These are phyloP conservation scores for Sphaerophoria taeniata DNA, from an alignment of 2,888 invertebrate genomes.

Conservation along the genomic window DNA sequence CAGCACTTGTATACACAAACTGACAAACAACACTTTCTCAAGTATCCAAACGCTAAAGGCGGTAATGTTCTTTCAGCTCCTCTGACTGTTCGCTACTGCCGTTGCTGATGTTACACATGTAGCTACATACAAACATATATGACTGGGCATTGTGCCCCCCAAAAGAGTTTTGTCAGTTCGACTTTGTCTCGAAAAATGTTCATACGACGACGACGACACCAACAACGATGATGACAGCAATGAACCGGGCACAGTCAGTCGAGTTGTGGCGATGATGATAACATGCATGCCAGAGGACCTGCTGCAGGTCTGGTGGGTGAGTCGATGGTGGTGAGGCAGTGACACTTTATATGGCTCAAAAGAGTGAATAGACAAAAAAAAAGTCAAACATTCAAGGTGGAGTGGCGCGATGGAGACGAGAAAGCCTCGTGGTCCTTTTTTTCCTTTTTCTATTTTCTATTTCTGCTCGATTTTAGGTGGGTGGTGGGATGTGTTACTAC, in stretches of 20 bases:
- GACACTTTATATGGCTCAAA: background rate
- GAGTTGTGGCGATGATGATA: constrained; percentile 50
- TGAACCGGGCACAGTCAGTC: background rate
- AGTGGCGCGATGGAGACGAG: background rate
- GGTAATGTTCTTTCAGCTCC: constrained; percentile 53
- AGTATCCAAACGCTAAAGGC: constrained; percentile 64
- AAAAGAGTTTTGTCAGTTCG: constrained; percentile 72
- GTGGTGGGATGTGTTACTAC: background rate
- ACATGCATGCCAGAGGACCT: constrained; percentile 55
- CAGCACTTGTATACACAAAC: constrained; percentile 49
- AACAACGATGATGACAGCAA: constrained; percentile 1
- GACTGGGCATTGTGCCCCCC: constrained; percentile 62
- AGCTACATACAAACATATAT: background rate
- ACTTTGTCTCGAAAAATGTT: constrained; percentile 67
- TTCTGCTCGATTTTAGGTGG: constrained; percentile 44
- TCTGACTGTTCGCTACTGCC: background rate
- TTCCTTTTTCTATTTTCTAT: constrained; percentile 19
- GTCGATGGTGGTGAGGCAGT: background rate
- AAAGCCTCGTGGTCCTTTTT: constrained; percentile 55
- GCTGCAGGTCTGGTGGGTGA: background rate
- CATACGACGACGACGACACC: constrained; percentile 42
- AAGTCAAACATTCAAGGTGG: constrained; percentile 29
- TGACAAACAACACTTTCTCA: constrained; percentile 52
- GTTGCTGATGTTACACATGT: constrained; percentile 42
- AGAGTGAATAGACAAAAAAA: constrained; percentile 2